Base-by-base conservation (phyloP, 2,888 invertebrate genomes). In the Cerceris rybyensis region DNA sequence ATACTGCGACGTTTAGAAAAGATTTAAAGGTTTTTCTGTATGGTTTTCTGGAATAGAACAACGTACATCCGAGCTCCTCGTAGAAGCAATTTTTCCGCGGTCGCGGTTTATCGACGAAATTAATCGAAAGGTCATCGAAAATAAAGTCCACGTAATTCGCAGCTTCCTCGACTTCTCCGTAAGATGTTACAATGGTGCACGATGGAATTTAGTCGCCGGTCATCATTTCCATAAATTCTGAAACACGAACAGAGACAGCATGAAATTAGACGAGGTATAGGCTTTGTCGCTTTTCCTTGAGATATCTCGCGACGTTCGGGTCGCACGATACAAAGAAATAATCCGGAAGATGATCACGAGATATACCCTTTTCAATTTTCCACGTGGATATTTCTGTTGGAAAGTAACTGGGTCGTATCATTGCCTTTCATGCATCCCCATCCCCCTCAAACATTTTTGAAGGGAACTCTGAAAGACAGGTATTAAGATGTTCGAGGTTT, bases 151-250 rank as follows among this genome's bases (percentile, higher is more conserved):
- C 50, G 60, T 55, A 57, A 55, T 46, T 50, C 55, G n/a, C 13
- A n/a, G 58, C 41, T 13, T 41, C 58, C 14, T 46, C 60, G 60
- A 8, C 41, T 59, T 42, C 57, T 54, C 16, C 52, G 61, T 7
- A 41, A 65, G 43, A 54, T 17, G 59, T 42, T 9, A 59, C 17
- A 58, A 11, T 7, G 42, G n/a, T 13, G 14, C 14, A 28, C 11
- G n/a, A 7, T 6, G n/a, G 5, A 9, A 54, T 74, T 93, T 95
- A 96, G 92, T 96, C 96, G 54, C 96, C 96, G 73, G 96, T 96
- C 96, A 96, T 96, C 96, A 96, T 96, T 89, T 94, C 96, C 96
- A 96, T 96, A 93, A 96, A 96, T 92, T 96, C 96, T 96, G 94
- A 11, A 74, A 64, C 0, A 52, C 8, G 63, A 13, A 66, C 50